Percentiles rank a stretch among this genome's conserved stretches.
These are phyloP conservation scores for Acipenser transmontanus DNA, from an alignment of 2,797 vertebrate species.

Conservation along the genomic window DNA sequence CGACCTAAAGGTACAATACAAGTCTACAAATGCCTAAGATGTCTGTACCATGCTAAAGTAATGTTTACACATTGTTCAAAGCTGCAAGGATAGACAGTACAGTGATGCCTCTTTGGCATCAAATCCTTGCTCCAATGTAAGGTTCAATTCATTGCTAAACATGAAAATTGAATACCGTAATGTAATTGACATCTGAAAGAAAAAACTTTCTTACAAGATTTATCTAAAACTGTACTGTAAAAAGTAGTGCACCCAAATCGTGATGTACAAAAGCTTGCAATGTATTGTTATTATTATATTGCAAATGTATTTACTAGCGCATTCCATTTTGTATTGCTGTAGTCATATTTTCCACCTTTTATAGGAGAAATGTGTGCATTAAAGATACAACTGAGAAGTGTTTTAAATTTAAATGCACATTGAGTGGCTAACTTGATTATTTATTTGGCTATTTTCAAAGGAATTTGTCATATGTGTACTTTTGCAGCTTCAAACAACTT, in stretches of 20 bases:
- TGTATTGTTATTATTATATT: too few relatives aligned
- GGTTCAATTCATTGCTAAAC: background rate
- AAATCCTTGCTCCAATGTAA: background rate
- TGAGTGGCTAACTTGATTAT: too few relatives aligned
- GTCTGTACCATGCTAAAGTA: background rate
- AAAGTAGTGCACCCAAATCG: too few relatives aligned
- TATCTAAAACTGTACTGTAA: background rate
- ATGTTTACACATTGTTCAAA: slow-evolving; percentile 1
- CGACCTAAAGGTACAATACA: slow-evolving; percentile 80
- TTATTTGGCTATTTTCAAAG: too few relatives aligned
- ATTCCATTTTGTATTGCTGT: background rate
- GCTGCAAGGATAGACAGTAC: slow-evolving; percentile 2
- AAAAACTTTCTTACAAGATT: background rate
- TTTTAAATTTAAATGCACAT: too few relatives aligned
- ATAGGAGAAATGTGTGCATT: background rate
- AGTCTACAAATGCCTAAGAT: background rate
- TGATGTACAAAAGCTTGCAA: too few relatives aligned
- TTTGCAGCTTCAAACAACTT: too few relatives aligned
- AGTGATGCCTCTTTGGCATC: background rate
- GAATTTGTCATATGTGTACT: too few relatives aligned
- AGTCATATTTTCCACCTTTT: background rate
- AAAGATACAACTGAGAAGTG: too few relatives aligned
- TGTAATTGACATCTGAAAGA: slow-evolving; percentile 7
- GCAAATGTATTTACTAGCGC: too few relatives aligned
- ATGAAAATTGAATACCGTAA: background rate